A percentile compares a stretch with the other conserved stretches of the same genome.
Evolutionary conservation across 1,140 invertebrate genomes (phyloP).

Genomic region (Sycobia sp.): DNA sequence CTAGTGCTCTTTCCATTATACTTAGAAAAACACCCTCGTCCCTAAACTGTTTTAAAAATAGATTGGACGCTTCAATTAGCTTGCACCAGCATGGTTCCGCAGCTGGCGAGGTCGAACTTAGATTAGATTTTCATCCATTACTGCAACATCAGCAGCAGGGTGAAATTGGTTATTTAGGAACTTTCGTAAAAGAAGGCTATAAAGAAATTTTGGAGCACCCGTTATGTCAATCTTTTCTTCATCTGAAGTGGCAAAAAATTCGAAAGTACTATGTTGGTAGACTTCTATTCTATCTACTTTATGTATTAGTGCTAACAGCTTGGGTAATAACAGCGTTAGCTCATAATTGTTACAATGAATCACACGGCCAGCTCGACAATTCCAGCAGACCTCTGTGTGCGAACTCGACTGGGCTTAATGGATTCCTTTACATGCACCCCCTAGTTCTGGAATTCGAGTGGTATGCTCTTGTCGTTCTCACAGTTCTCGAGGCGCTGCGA

Average conservation of each 20-base stretch:
- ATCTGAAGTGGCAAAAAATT: conserved; percentile 88
- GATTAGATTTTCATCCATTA: conserved; percentile 79
- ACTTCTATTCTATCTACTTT: conserved; percentile 78
- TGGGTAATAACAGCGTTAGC: conserved; percentile 78
- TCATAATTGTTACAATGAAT: conserved; percentile 78
- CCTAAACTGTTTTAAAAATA: conserved; percentile 75
- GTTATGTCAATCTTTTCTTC: conserved; percentile 79
- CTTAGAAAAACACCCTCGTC: conserved; percentile 82
- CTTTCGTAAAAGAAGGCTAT: conserved; percentile 82
- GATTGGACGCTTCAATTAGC: conserved; percentile 77
- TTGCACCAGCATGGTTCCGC: conserved; percentile 78
- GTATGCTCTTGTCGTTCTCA: conserved; percentile 76
- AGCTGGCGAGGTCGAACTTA: conserved; percentile 79
- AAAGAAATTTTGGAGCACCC: conserved; percentile 83
- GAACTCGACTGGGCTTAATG: conserved; percentile 75
- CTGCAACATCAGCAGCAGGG: conserved; percentile 78
- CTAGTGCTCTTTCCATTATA: conserved; percentile 81
- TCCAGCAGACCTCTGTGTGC: conserved; percentile 63
- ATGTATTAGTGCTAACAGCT: conserved; percentile 76
- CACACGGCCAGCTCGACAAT: conserved; percentile 44
- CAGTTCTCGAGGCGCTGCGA: conserved; percentile 75
- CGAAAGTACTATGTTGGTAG: conserved; percentile 84
- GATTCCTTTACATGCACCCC: conserved; percentile 73
- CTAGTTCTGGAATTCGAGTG: conserved; percentile 78
- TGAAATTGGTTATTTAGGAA: conserved; percentile 81